Percentiles rank a stretch among this genome's conserved stretches.
These are phyloP conservation scores for Heliocidaris tuberculata DNA, from an alignment of 35 echinoderm and acorn worm species.

Conservation along the genomic window DNA sequence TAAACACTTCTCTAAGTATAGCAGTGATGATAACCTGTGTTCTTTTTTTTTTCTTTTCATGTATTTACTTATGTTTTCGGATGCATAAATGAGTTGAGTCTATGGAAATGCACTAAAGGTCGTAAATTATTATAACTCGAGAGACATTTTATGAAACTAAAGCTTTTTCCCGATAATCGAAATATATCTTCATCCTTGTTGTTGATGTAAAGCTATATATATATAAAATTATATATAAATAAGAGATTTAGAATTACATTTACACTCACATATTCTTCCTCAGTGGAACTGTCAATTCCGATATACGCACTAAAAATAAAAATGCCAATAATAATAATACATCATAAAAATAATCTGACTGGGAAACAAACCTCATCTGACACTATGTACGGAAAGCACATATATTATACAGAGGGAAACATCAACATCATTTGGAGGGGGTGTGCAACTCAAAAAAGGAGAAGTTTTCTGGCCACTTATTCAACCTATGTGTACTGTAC, in stretches of 20 bases:
- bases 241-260: constrained; percentile 5
- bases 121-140: background rate
- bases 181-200: background rate
- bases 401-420: too few relatives aligned
- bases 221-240: constrained; percentile 16
- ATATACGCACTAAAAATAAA: background rate
- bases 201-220: background rate
- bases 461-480: background rate
- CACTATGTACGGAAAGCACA: background rate
- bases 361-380: background rate
- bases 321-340: background rate
- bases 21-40: background rate
- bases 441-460: background rate
- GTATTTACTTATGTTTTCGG: too few relatives aligned
- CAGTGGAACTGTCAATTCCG: background rate
- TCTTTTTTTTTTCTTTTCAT: background rate
- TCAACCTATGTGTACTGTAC: background rate
- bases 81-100: background rate
- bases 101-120: background rate
- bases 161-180: background rate
- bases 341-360: background rate
- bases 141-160: background rate
- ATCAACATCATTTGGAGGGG: background rate
- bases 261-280: background rate
- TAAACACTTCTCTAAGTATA: background rate